phyloP scores from a whole-genome alignment of 2,113 vertebrate species.

The Pao palembangensis region DNA sequence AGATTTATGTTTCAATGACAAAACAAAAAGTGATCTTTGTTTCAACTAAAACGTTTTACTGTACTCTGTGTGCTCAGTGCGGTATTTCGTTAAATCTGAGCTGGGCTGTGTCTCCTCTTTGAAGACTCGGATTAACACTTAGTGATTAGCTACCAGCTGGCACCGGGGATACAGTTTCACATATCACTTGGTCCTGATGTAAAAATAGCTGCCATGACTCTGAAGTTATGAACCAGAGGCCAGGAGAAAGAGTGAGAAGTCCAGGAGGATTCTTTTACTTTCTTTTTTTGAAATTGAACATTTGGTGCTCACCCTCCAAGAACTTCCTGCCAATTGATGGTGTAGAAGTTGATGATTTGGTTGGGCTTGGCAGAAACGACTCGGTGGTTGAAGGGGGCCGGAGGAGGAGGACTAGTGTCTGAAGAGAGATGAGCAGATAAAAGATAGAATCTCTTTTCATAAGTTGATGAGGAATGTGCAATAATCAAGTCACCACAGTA shows the following conservation, averaged over 20 bases:
- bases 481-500: conserved; percentile 36
- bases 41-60: conserved; percentile 27
- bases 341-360: conserved; percentile 86
- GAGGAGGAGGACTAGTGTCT: conserved; percentile 78
- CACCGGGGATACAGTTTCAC: conserved; percentile 72
- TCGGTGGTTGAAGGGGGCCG: conserved; percentile 89
- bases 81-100: conserved; percentile 67
- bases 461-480: conserved; percentile 22
- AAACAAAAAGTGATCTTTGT: conserved; percentile 40
- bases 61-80: conserved; percentile 37
- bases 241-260: conserved; percentile 2
- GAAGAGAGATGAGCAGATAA: conserved; percentile 33
- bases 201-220: conserved; percentile 77
- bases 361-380: conserved; percentile 86
- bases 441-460: conserved; percentile 21
- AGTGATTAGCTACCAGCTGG: conserved; percentile 76
- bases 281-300: conserved; percentile 9
- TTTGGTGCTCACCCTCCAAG: conserved; percentile 85
- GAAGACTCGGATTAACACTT: conserved; percentile 75
- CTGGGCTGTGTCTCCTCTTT: conserved; percentile 60
- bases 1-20: conserved; percentile 18
- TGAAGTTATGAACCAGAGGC: conserved; percentile 67
- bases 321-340: conserved; percentile 84
- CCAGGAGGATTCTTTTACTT: not conserved
- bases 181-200: conserved; percentile 62